Base-by-base conservation (phyloP, 2,888 invertebrate genomes). In the Hedya salicella region DNA sequence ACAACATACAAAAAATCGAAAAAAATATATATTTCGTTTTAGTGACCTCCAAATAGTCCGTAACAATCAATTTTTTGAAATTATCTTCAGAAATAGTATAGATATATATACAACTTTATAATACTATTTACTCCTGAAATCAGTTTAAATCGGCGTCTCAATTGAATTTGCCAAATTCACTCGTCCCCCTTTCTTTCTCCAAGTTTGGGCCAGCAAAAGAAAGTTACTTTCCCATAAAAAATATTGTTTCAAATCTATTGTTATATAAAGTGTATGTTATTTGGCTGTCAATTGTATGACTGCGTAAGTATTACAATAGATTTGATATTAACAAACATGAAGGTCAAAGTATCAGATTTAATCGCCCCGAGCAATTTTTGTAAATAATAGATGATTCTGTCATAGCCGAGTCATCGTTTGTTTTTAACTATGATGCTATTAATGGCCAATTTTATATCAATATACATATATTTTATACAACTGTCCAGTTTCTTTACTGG, bases 181-280 rank as follows among this genome's bases (percentile, higher is more conserved):
- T 56, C 21, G 39, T 49, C 49, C 49, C 39, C 60, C 60, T 60
- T 60, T 60, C 60, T 9, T 9, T 60, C 49, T 60, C 60, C 49
- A 49, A 40, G 39, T 49, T 60, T 49, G 49, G 49, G 25, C 8
- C 49, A 60, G 50, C 25, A n/a, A 63, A 48, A 40, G 64, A 64
- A 57, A 64, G 64, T 50, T 36, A 54, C 46, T 56, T 57, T 64
- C 46, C 56, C 64, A 25, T n/a, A n/a, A 56, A 36, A 54, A 60
- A 49, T 16, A 54, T 42, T 42, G 42, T 25, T n/a, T 32, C 16
- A 14, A 63, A 42, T 49, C 50, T 56, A 64, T 64, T 57, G 64
- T 64, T 32, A 30, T 4, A n/a, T 39, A 11, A 30, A 50, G 25
- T 49, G 49, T 40, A 50, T 25, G 25, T 25, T 25, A 25, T 60